Evolutionary conservation across 2,797 vertebrate species (phyloP).

Genomic region (Hozukius guyotensis): DNA sequence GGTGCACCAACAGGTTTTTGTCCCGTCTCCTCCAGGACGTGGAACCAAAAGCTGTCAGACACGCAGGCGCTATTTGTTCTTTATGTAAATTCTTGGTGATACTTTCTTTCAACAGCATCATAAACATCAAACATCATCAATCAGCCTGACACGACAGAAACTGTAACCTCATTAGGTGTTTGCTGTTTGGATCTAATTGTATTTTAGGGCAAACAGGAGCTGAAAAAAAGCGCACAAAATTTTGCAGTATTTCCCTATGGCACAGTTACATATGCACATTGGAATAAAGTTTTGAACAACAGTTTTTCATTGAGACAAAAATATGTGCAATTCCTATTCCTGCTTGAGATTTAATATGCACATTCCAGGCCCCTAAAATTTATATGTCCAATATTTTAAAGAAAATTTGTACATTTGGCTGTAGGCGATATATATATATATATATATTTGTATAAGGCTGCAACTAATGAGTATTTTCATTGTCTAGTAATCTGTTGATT

Average conservation of each 20-base stretch:
- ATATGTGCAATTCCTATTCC: not conserved
- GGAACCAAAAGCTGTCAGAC: constrained; percentile 16
- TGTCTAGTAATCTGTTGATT: too few species aligned
- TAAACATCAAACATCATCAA: not conserved
- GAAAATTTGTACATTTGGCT: not conserved
- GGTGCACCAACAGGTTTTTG: constrained; percentile 29
- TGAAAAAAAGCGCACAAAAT: not conserved
- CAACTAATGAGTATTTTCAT: too few species aligned
- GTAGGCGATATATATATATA: too few species aligned
- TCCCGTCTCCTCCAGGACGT: constrained; percentile 2
- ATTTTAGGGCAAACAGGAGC: not conserved
- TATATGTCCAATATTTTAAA: not conserved
- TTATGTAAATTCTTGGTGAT: not conserved
- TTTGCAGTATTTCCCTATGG: not conserved
- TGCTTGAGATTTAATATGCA: not conserved
- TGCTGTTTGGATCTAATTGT: constrained; percentile 2
- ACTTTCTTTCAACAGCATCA: constrained; percentile 12
- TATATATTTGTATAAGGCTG: not conserved
- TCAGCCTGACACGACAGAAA: constrained; percentile 6
- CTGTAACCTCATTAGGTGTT: constrained; percentile 8
- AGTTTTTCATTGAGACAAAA: not conserved
- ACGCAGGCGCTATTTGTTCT: not conserved
- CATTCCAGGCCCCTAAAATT: not conserved
- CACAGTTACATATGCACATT: not conserved
- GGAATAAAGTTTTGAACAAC: not conserved